Conservation (phyloP, 2,113 vertebrate species). For the Tychaedon coryphoeus region DNA sequence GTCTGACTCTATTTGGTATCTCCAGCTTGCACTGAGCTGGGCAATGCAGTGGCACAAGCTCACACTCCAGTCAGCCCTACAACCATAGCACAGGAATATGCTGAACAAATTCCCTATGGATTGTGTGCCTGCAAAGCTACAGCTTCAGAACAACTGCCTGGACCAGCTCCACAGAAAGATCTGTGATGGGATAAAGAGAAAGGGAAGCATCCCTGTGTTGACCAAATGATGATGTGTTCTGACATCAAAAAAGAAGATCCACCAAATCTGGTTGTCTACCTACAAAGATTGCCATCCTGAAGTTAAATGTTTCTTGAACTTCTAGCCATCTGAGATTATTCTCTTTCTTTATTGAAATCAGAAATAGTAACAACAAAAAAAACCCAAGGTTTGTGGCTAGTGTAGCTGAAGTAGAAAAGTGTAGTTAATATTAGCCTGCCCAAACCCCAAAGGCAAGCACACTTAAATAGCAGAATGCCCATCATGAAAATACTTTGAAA, state of each 20-base stretch:
- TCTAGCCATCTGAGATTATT: background rate
- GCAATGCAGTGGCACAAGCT: background rate
- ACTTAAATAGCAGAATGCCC: background rate
- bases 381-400: background rate
- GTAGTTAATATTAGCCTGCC: background rate
- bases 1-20: background rate
- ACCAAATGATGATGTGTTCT: rapidly evolving
- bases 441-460: background rate
- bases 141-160: background rate
- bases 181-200: background rate
- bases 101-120: background rate
- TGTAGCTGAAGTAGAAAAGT: background rate
- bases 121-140: background rate
- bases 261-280: background rate
- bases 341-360: background rate
- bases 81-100: background rate
- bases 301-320: background rate
- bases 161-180: background rate
- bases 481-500: background rate
- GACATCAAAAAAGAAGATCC: background rate
- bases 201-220: rapidly evolving
- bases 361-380: background rate
- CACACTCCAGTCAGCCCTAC: background rate
- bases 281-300: background rate
- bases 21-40: no score